phyloP scores from a whole-genome alignment of 2,888 invertebrate species.

The Papilio demoleus region DNA sequence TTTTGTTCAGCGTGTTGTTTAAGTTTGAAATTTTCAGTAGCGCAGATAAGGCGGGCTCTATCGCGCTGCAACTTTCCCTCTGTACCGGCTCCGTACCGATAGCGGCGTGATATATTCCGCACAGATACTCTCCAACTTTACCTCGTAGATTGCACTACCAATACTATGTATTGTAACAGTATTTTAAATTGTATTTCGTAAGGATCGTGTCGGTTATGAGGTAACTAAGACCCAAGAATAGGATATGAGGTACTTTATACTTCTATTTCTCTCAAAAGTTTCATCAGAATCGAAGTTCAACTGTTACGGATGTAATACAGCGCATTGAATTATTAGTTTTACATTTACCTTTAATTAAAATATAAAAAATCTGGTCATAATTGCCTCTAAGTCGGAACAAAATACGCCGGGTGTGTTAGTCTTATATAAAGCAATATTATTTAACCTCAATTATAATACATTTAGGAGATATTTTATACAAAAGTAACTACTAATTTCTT shows the following conservation, averaged over 20 bases:
- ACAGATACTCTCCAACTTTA: constrained; percentile 48
- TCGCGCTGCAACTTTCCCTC: constrained; percentile 49
- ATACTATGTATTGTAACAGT: constrained; percentile 11
- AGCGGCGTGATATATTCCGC: constrained; percentile 50
- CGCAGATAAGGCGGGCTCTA: constrained; percentile 45
- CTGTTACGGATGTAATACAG: too few relatives aligned
- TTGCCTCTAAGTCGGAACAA: too few relatives aligned
- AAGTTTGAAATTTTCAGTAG: constrained; percentile 50
- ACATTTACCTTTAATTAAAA: too few relatives aligned
- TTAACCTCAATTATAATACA: too few relatives aligned
- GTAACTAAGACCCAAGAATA: not conserved
- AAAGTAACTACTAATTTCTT: too few relatives aligned
- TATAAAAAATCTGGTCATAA: too few relatives aligned
- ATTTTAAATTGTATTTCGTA: not conserved
- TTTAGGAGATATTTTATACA: too few relatives aligned
- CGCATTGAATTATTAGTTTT: too few relatives aligned
- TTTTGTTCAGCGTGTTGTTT: constrained; percentile 32
- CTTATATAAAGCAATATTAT: too few relatives aligned
- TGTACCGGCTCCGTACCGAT: constrained; percentile 46
- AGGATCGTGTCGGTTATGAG: not conserved
- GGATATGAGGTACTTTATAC: not conserved
- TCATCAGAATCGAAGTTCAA: too few relatives aligned
- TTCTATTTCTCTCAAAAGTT: too few relatives aligned
- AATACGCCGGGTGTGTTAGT: too few relatives aligned
- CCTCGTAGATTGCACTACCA: constrained; percentile 37